phyloP scores from a whole-genome alignment of 2,797 vertebrate genomes.

The Anisognathus igniventris region DNA sequence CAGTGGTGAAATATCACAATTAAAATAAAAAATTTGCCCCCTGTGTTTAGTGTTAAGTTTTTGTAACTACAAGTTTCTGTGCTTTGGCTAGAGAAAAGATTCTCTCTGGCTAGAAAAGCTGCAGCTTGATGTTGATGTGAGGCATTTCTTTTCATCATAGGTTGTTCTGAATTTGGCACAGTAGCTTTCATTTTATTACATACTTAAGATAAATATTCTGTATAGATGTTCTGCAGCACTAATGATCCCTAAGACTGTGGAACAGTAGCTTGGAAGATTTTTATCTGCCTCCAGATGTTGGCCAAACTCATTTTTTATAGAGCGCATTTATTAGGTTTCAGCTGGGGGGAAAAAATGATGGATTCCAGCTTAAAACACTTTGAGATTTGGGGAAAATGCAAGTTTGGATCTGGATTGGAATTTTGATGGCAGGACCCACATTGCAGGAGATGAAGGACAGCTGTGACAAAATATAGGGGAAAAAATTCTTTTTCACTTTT shows the following conservation, averaged over 20 bases:
- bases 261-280: slow-evolving; percentile 51
- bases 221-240: neutral
- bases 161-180: neutral
- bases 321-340: slow-evolving; percentile 19
- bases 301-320: slow-evolving; percentile 37
- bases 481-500: neutral
- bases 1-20: slow-evolving; percentile 70
- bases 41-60: slow-evolving; percentile 49
- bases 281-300: slow-evolving; percentile 61
- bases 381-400: neutral
- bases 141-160: slow-evolving; percentile 36
- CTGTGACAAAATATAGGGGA: neutral
- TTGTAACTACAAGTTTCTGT: slow-evolving; percentile 29
- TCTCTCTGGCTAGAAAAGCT: neutral
- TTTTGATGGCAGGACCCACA: neutral
- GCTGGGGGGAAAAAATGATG: neutral
- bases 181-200: slow-evolving; percentile 39
- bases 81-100: neutral
- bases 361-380: neutral
- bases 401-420: neutral
- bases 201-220: slow-evolving; percentile 44
- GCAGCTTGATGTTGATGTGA: neutral
- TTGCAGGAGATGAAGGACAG: neutral
- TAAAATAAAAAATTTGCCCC: slow-evolving; percentile 69
- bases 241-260: slow-evolving; percentile 1